Evolutionary conservation across 2,888 invertebrate genomes (phyloP), one percentile per base, ranked within the genome.

Genomic region (Scotopteryx bipunctaria): DNA sequence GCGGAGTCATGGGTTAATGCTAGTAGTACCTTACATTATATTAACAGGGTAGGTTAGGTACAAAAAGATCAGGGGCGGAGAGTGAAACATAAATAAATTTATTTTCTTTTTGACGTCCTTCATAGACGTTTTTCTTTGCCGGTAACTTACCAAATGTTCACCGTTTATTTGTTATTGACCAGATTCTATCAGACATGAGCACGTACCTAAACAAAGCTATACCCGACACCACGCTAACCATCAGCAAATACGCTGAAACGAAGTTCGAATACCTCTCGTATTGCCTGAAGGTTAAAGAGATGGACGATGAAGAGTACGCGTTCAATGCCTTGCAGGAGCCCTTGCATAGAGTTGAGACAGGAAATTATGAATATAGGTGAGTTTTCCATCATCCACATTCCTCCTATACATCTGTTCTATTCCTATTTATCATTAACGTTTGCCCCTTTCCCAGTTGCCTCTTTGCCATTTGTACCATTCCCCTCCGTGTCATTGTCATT

Each of bases 241-340:
- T 99, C 29, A 96, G 97, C 66, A 99, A 99, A 74, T 99, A 99
- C 81, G 97, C 99, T 0, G 99, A 99, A 84, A 97, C 97, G 0
- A 99, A 99, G 84, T 99, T 99, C 81, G 99, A 99, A 73, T 99
- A 99, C 80, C 90, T 99, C 46, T 99, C 99, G 0, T 99, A 99
- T 79, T 99, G 99, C 74, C 91, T 99, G 48, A 99, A 99, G 89
- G 98, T 99, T 0, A 99, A 99, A 79, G 99, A 99, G 84, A 96
- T 99, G 97, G 99, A 99, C 67, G 99, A 99, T 74, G 99, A 99
- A 76, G 99, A 99, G 71, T 97, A 98, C 63, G 97, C 96, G 35
- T 99, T 96, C 73, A 95, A 95, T 3, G 94, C 96, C 0, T 75
- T 99, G 8, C 98, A 99, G 74, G 99, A 99, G 77, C 98, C 99